These are phyloP conservation scores for Gouania willdenowi DNA, from an alignment of 2,797 vertebrate genomes.

Conservation along the genomic window DNA sequence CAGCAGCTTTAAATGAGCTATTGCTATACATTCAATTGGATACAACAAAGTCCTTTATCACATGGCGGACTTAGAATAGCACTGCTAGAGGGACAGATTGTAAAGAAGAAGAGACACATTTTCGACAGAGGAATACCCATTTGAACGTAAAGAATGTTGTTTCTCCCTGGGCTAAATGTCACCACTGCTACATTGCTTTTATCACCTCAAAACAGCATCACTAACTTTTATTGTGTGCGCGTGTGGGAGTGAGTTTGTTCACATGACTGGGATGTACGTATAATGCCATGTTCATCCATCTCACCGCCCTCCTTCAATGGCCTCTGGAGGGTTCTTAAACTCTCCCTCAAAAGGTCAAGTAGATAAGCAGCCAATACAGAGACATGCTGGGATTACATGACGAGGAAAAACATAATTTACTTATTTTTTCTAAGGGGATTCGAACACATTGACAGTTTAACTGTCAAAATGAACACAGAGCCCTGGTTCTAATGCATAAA, in stretches of 20 bases:
- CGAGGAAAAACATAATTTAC: neutral
- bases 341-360: conserved; percentile 47
- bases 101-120: neutral
- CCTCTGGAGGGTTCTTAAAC: conserved; percentile 24
- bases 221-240: conserved; percentile 9
- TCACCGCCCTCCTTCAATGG: conserved; percentile 2
- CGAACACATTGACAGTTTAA: no score
- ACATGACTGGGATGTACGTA: conserved; percentile 15
- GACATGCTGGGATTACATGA: neutral
- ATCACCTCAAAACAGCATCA: conserved; percentile 22
- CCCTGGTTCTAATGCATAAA: neutral
- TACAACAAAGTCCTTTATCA: no score
- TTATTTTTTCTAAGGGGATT: no score
- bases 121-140: conserved; percentile 7
- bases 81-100: neutral
- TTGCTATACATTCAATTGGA: no score
- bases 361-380: conserved; percentile 8
- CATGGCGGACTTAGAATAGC: neutral
- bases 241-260: neutral
- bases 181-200: conserved; percentile 47
- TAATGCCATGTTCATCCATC: conserved; percentile 30
- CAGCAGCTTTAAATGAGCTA: no score
- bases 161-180: conserved; percentile 49
- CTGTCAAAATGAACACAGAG: conserved; percentile 1
- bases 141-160: conserved; percentile 18